These are phyloP conservation scores for Arbacia lixula DNA, from an alignment of 53 echinoderm and acorn worm species.

Conservation along the genomic window DNA sequence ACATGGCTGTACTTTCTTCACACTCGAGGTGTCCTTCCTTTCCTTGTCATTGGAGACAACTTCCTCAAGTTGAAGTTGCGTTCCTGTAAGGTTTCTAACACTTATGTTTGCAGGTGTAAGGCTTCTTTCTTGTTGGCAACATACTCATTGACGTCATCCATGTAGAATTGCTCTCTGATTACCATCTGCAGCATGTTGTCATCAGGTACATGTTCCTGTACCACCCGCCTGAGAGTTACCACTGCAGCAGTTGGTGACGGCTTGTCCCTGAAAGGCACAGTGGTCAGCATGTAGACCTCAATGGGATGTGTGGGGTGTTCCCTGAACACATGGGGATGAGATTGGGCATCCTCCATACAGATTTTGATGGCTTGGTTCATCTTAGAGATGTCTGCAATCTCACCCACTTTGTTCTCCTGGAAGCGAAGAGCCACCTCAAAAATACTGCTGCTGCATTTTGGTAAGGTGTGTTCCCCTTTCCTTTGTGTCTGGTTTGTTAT, in stretches of 20 bases:
- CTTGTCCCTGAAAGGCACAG: conserved; percentile 79
- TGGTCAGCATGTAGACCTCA: conserved; percentile 73
- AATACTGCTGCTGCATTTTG: no score
- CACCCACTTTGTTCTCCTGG: conserved; percentile 74
- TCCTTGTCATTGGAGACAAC: conserved; percentile 70
- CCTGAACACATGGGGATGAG: conserved; percentile 70
- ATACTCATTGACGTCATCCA: conserved; percentile 74
- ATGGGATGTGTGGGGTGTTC: conserved; percentile 69
- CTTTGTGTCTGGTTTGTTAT: no score
- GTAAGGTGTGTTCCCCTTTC: no score
- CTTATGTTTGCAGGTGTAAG: conserved; percentile 59
- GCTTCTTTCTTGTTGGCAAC: conserved; percentile 63
- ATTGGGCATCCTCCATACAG: conserved; percentile 66
- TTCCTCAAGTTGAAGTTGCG: no score
- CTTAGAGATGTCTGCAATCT: conserved; percentile 77
- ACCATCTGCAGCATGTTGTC: conserved; percentile 45
- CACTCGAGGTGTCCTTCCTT: conserved; percentile 25
- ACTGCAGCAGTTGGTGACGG: conserved; percentile 84
- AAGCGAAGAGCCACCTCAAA: no score
- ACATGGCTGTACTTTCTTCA: conserved; percentile 8
- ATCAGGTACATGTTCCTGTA: conserved; percentile 30
- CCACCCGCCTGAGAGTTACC: conserved; percentile 68
- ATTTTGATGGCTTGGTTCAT: conserved; percentile 79
- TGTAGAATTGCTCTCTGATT: conserved; percentile 64
- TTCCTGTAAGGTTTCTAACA: conserved; percentile 45